phyloP scores from a whole-genome alignment of 2,797 vertebrate genomes.

The Tragopan temminckii region DNA sequence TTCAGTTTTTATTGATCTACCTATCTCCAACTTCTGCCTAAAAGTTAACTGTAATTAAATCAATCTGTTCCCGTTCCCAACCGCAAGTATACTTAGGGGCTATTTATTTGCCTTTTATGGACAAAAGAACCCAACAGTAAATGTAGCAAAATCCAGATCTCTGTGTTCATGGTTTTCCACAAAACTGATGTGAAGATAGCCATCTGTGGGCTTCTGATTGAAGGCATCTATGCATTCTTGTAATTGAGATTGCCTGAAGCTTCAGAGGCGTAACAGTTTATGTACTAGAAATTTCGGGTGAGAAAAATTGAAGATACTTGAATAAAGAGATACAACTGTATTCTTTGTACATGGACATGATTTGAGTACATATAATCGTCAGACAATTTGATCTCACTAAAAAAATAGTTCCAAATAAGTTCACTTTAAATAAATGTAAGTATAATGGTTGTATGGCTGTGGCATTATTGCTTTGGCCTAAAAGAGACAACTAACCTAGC shows the following conservation, averaged over 20 bases:
- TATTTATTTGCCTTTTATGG: background rate
- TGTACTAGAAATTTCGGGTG: background rate
- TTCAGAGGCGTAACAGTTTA: background rate
- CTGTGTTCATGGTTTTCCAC: background rate
- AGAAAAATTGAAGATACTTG: background rate
- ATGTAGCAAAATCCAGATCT: background rate
- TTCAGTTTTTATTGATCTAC: background rate
- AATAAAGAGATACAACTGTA: background rate
- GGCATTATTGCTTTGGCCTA: background rate
- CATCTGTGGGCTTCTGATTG: background rate
- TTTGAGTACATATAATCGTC: background rate
- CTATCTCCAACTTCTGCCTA: background rate
- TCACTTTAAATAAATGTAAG: background rate
- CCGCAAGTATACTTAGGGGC: fast-evolving
- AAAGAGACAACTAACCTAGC: background rate
- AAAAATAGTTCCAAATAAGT: background rate
- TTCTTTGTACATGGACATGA: background rate
- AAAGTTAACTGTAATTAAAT: background rate
- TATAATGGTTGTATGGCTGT: background rate
- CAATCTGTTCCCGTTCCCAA: background rate
- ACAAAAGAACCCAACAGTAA: background rate
- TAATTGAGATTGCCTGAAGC: background rate
- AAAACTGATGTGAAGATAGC: background rate
- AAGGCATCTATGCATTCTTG: background rate
- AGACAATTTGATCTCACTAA: background rate